Evolutionary conservation across 2,113 vertebrate genomes (phyloP), one percentile per base, ranked within the genome.

Genomic region (Cynoglossus semilaevis): DNA sequence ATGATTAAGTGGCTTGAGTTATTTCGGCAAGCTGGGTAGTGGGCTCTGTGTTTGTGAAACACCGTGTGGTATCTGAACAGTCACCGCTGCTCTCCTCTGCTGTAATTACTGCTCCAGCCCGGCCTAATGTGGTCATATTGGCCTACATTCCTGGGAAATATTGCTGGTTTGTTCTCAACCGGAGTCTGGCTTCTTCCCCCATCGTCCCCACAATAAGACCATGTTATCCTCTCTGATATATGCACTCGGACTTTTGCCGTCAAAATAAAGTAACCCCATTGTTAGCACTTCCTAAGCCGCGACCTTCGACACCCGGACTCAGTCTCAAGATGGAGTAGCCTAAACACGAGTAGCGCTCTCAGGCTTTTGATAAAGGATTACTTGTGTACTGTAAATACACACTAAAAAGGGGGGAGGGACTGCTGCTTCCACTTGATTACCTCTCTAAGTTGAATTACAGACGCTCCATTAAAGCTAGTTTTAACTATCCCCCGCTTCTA

Each of bases 111-210:
- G 55, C 70, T 66, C 73, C 69, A 58, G 34, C 62, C 77, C 16
- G 67, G 52, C 70, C 77, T 88, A 88, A 89, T 82, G 81, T 83
- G 85, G 86, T 88, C 80, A 83, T 63, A 70, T 72, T 82, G 87
- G 87, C 87, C 87, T 79, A 88, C 84, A 91, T 88, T 90, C 85
- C 71, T 76, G 70, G 74, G 80, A 83, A 74, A 69, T 55, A 67
- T 29, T 16, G 42, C 67, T 58, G 74, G 79, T 61, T 76, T 0
- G 57, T 62, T 63, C 75, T 79, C 66, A 55, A 60, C 66, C 74
- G 8, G 54, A 72, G 53, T 76, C 70, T 66, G 53, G 61, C 60
- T 64, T 62, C 65, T 48, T 49, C 61, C 65, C 59, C 53, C 47
- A 14, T 59, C 15, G 57, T 73, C 76, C 70, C 51, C 65, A 70